Conservation (phyloP, 2,888 invertebrate genomes). For the Philhelius pedissequus region DNA sequence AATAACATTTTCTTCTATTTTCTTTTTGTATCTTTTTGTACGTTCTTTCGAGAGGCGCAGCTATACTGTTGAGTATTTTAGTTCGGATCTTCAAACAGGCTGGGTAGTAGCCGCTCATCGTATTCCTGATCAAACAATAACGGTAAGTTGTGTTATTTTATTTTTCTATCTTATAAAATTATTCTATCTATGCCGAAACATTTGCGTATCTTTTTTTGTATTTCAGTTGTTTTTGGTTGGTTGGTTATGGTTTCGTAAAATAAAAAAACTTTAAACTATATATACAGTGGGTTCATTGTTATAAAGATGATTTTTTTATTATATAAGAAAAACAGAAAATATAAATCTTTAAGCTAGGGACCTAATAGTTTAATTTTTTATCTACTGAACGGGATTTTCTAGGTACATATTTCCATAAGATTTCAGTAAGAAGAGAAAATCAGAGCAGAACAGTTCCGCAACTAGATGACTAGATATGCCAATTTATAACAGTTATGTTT, state of each 20-base stretch:
- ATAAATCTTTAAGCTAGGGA: too few relatives aligned
- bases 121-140: slow-evolving; percentile 84
- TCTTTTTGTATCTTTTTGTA: background rate
- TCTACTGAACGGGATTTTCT: too few relatives aligned
- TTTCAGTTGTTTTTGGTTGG: background rate
- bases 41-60: slow-evolving; percentile 78
- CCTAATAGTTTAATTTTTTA: too few relatives aligned
- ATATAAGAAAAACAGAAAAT: too few relatives aligned
- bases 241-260: background rate
- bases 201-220: slow-evolving; percentile 35
- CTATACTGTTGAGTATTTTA: slow-evolving; percentile 88
- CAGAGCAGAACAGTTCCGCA: too few relatives aligned
- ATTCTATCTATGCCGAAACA: slow-evolving; percentile 43
- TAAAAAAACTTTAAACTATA: background rate
- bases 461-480: too few relatives aligned
- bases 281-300: background rate
- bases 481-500: too few relatives aligned
- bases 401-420: too few relatives aligned
- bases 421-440: too few relatives aligned
- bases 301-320: background rate
- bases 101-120: slow-evolving; percentile 87
- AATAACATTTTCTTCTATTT: slow-evolving; percentile 25
- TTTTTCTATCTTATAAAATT: slow-evolving; percentile 52
- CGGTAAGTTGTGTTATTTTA: slow-evolving; percentile 79
- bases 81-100: slow-evolving; percentile 88